These are phyloP conservation scores for Teleogryllus oceanicus DNA, from an alignment of 2,888 invertebrate species.

Conservation along the genomic window DNA sequence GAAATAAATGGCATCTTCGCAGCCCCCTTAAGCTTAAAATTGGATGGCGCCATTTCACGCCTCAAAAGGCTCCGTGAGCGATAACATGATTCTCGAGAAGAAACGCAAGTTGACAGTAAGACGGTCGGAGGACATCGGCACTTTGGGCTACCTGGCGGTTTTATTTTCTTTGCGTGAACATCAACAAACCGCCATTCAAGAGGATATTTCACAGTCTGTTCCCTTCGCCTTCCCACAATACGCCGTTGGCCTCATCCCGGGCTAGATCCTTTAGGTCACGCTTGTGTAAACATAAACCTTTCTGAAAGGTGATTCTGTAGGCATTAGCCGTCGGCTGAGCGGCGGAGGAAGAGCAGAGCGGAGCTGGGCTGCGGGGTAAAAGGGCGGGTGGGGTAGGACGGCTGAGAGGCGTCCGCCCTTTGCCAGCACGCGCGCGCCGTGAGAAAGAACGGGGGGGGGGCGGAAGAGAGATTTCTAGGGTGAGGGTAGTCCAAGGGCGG, in stretches of 20 bases:
- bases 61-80: background rate
- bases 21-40: background rate
- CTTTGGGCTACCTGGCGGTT: background rate
- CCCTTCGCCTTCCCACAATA: background rate
- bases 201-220: background rate
- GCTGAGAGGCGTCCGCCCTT: too few species aligned
- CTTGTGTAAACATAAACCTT: background rate
- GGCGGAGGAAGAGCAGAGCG: background rate
- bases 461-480: too few species aligned
- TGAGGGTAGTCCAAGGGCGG: too few species aligned
- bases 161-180: background rate
- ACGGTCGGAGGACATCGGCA: background rate
- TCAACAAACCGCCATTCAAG: background rate
- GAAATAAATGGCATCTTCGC: background rate
- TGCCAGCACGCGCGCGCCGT: too few species aligned
- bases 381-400: too few species aligned
- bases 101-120: background rate
- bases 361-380: background rate
- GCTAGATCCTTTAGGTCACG: background rate
- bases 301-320: background rate
- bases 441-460: too few species aligned
- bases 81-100: background rate
- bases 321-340: background rate
- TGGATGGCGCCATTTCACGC: conserved; percentile 1
- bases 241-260: background rate